phyloP scores from a whole-genome alignment of 2,797 vertebrate species.

The Bufotes viridis region DNA sequence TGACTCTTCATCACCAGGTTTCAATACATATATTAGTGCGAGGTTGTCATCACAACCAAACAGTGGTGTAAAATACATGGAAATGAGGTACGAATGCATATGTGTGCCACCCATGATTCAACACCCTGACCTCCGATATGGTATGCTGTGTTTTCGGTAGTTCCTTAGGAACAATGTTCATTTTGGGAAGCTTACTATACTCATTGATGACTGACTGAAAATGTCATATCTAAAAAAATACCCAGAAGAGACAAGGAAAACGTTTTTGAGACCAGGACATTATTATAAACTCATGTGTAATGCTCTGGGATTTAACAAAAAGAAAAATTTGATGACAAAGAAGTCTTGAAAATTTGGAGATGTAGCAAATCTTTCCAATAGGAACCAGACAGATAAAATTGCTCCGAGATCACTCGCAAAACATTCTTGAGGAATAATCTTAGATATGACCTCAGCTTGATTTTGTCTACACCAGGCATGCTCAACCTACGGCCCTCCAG shows the following conservation, averaged over 20 bases:
- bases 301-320: neutral
- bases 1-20: conserved; percentile 19
- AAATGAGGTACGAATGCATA: neutral
- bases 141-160: neutral
- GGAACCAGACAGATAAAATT: neutral
- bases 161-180: neutral
- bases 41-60: neutral
- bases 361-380: neutral
- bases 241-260: neutral
- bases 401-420: too few relatives aligned
- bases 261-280: neutral
- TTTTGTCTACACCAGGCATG: too few relatives aligned
- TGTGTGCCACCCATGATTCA: neutral
- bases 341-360: neutral
- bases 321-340: neutral
- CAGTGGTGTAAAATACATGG: neutral
- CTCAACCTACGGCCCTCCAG: too few relatives aligned
- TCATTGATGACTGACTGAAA: neutral
- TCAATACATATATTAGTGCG: conserved; percentile 12
- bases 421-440: too few relatives aligned
- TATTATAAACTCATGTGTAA: neutral
- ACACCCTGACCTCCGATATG: neutral
- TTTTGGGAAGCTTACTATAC: neutral
- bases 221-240: neutral
- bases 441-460: too few relatives aligned